Conservation (phyloP, 2,797 vertebrate species). For the Rallus crepitans region DNA sequence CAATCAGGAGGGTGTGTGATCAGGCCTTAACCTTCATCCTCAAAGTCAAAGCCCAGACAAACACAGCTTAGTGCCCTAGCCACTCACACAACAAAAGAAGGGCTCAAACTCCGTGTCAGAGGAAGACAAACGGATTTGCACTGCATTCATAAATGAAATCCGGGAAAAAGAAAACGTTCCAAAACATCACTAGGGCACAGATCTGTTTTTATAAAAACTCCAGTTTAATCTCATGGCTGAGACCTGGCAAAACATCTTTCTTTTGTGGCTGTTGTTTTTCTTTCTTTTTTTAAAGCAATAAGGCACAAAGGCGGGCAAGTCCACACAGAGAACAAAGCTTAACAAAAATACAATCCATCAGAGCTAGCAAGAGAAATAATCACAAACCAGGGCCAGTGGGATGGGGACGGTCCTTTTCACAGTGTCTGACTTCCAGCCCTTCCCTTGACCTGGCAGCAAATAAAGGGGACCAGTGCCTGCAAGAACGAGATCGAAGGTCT, state of each 20-base stretch:
- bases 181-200: conserved; percentile 58
- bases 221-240: conserved; percentile 77
- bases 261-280: not conserved
- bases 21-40: not conserved
- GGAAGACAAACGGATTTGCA: not conserved
- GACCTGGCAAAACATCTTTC: conserved; percentile 54
- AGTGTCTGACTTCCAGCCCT: conserved; percentile 9
- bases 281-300: not conserved
- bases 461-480: not conserved
- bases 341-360: conserved; percentile 39
- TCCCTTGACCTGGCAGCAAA: not conserved
- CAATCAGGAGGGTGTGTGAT: not conserved
- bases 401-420: conserved; percentile 12
- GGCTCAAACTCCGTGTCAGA: not conserved
- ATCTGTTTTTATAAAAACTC: conserved; percentile 72
- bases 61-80: not conserved
- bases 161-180: not conserved
- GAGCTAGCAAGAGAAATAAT: conserved; percentile 37
- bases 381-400: not conserved
- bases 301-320: conserved; percentile 41
- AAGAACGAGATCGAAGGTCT: not conserved
- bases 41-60: not conserved
- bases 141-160: not conserved
- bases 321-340: conserved; percentile 36
- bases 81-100: not conserved